These are phyloP conservation scores for Pluvianellus socialis DNA, from an alignment of 2,113 vertebrate genomes.

Conservation along the genomic window DNA sequence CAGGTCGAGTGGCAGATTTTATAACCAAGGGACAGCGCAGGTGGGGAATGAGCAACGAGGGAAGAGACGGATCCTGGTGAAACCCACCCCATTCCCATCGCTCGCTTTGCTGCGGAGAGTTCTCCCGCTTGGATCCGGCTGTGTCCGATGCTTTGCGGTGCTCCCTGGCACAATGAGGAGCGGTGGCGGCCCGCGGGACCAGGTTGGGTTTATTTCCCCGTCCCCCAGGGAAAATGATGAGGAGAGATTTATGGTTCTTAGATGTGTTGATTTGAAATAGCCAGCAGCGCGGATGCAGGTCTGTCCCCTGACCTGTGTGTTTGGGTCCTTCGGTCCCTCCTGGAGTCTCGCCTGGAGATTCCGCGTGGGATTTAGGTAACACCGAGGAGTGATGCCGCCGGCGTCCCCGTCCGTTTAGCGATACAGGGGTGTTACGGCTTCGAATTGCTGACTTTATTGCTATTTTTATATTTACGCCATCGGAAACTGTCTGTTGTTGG, in stretches of 20 bases:
- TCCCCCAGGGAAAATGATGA: not conserved
- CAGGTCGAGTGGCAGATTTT: not conserved
- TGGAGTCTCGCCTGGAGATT: not conserved
- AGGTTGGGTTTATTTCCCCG: not conserved
- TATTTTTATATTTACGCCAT: not conserved
- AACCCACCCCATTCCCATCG: rapidly evolving
- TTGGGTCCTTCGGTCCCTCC: not conserved
- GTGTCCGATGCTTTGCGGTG: rapidly evolving
- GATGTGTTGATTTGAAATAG: not conserved
- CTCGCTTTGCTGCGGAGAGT: not conserved
- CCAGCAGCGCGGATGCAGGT: not conserved
- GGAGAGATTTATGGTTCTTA: not conserved
- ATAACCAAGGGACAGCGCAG: rapidly evolving
- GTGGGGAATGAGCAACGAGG: not conserved
- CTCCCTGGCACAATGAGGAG: too few relatives aligned
- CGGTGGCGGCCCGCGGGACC: not conserved
- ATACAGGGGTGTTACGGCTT: too few relatives aligned
- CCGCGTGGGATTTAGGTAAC: not conserved
- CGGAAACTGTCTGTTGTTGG: not conserved
- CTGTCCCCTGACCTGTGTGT: not conserved
- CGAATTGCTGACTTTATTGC: not conserved
- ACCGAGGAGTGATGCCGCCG: too few relatives aligned
- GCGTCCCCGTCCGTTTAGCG: not conserved
- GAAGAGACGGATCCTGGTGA: not conserved
- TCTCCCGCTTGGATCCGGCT: too few relatives aligned